These are phyloP conservation scores for Aythya fuligula DNA, from an alignment of 2,797 vertebrate species.

Conservation along the genomic window DNA sequence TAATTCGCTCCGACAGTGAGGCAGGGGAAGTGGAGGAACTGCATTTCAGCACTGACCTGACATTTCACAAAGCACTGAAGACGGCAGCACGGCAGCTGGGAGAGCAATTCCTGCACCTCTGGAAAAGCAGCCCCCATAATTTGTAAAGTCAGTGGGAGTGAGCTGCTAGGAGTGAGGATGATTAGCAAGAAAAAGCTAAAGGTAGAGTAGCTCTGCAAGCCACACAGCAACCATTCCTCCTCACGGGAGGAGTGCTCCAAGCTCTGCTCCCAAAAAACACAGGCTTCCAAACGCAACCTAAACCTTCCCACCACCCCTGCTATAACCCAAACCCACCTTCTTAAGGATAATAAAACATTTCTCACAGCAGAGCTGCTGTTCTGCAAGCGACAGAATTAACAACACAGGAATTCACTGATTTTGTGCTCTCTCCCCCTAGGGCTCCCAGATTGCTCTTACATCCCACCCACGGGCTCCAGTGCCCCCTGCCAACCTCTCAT, in stretches of 20 bases:
- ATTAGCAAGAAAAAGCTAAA: neutral
- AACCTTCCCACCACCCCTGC: neutral
- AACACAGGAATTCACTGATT: neutral
- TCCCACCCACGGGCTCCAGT: neutral
- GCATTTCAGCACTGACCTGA: neutral
- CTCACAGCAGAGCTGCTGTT: neutral
- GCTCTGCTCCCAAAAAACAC: neutral
- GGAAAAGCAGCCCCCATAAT: neutral
- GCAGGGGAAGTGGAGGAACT: neutral
- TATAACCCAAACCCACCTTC: neutral
- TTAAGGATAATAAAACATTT: neutral
- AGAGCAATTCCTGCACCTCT: neutral
- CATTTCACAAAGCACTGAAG: neutral
- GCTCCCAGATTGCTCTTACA: neutral
- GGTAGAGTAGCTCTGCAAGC: neutral
- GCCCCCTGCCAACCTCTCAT: neutral
- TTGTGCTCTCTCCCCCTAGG: neutral
- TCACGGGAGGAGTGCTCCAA: neutral
- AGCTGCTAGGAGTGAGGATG: neutral
- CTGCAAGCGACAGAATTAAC: neutral
- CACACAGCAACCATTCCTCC: neutral
- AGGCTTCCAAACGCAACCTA: neutral
- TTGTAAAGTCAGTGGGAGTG: neutral
- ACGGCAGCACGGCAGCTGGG: neutral
- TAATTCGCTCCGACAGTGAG: accelerated